Evolutionary conservation across 1,140 invertebrate genomes (phyloP).

Genomic region (Ylistrum balloti): DNA sequence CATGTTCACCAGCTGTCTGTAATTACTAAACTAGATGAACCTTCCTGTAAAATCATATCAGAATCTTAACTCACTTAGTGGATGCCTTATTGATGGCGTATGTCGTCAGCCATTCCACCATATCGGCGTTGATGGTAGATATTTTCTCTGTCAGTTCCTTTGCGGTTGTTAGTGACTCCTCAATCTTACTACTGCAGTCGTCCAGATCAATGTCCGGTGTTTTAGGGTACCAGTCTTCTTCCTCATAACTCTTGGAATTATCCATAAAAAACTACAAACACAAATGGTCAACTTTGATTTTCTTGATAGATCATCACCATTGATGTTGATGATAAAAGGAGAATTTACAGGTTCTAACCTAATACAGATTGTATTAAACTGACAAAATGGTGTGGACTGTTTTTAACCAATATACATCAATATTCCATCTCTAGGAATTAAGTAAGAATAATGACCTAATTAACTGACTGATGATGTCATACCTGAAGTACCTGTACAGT

Average conservation of each 20-base stretch:
- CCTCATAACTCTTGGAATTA: conserved; percentile 74
- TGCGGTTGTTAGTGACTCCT: conserved; percentile 76
- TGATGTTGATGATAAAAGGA: no score
- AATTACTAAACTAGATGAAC: background rate
- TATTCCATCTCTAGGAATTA: no score
- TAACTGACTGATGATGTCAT: no score
- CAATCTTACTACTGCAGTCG: conserved; percentile 72
- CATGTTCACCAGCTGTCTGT: background rate
- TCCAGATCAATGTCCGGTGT: conserved; percentile 80
- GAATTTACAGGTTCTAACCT: no score
- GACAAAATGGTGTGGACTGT: no score
- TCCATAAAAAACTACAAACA: conserved; percentile 80
- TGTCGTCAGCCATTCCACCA: conserved; percentile 76
- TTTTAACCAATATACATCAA: no score
- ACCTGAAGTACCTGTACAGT: no score
- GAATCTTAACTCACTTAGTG: conserved; percentile 66
- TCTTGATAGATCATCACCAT: no score
- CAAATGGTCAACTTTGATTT: background rate
- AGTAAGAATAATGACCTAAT: no score
- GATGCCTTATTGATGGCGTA: conserved; percentile 78
- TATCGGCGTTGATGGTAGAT: conserved; percentile 78
- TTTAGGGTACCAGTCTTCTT: conserved; percentile 74
- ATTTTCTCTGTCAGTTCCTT: conserved; percentile 73
- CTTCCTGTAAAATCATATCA: background rate
- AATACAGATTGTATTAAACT: no score